Base-by-base conservation (phyloP, 2,888 invertebrate genomes). In the Temnothorax ravouxi region DNA sequence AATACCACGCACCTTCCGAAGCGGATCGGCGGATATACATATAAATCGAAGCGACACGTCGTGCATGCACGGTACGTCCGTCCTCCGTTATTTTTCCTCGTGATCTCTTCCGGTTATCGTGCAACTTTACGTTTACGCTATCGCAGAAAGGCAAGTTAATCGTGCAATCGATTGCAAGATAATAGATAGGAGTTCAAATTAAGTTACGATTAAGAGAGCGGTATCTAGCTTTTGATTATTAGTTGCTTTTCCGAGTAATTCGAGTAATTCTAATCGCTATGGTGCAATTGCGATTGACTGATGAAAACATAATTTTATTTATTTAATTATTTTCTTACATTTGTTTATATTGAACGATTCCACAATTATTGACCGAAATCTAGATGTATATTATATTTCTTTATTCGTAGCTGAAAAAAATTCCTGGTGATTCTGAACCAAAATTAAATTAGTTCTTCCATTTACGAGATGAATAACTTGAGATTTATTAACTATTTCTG, bases 1-100 rank as follows among this genome's bases (percentile, higher is more conserved):
- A 56, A 38, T 67, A 50, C 6, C 25, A 66, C 75, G 41, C n/a
- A 29, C 13, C 41, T 71, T 21, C 59, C 41, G n/a, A 11, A 54
- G 9, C 21, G 15, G 13, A 38, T 38, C 74, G 61, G 9, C n/a
- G 9, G 29, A 67, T 21, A 29, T 67, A 67, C 15, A 29, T 67
- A 66, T 25, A 66, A 41, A 54, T 77, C 13, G 77, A 77, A 34
- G 54, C 21, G 21, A 29, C 77, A 52, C 75, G 62, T 50, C 64
- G 47, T 34, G 18, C 59, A 67, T n/a, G n/a, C 21, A 79, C 21
- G 34, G 74, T 72, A 80, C 15, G 80, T 79, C 71, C 21, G 18
- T 47, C 29, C 56, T 41, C 44, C n/a, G 8, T 34, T 61, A 15
- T 74, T 69, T 77, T n/a, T 8, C 34, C 11, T 21, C 29, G 29